Base-by-base conservation (phyloP, 2,888 invertebrate genomes). In the Eristalinus sepulchralis region DNA sequence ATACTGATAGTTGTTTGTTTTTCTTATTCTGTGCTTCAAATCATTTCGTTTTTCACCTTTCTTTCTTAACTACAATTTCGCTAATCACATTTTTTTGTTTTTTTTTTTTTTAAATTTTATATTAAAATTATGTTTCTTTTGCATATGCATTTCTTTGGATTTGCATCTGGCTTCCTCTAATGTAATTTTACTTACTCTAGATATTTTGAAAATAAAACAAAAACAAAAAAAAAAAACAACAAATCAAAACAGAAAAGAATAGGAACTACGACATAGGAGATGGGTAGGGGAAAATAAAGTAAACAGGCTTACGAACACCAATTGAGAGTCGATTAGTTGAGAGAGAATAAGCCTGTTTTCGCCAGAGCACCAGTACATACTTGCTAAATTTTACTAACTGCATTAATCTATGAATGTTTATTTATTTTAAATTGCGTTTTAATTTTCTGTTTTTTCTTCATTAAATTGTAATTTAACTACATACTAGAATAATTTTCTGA, bases 241-340 rank as follows among this genome's bases (percentile, higher is more conserved):
- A 31, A 60, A 36, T 22, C 24, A 20, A n/a, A 27, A 27, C 5
- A 3, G 2, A 27, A 3, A 27, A 27, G 27, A 27, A 27, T 27
- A 27, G 27, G 27, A 27, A 27, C 27, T 27, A 27, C 2, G 5
- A 27, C 27, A 27, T 27, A 27, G 5, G 5, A 27, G 27, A 27
- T n/a, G n/a, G n/a, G n/a, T n/a, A n/a, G n/a, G n/a, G 9, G 27
- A 24, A n/a, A 57, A 36, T 11, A 9, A 33, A 24, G 9, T 20
- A 20, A 33, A 47, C 66, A 76, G 53, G 20, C 68, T 55, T 62
- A 60, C 31, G 60, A 71, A 60, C 36, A 72, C 72, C 39, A 59
- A 27, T 77, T 33, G 67, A 78, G 78, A 83, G 67, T 83, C 62
- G 59, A 60, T 55, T 66, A 31, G 22, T 60, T 39, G 39, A n/a